Base-by-base conservation (phyloP, 2,888 invertebrate genomes). In the Tachina lurida region DNA sequence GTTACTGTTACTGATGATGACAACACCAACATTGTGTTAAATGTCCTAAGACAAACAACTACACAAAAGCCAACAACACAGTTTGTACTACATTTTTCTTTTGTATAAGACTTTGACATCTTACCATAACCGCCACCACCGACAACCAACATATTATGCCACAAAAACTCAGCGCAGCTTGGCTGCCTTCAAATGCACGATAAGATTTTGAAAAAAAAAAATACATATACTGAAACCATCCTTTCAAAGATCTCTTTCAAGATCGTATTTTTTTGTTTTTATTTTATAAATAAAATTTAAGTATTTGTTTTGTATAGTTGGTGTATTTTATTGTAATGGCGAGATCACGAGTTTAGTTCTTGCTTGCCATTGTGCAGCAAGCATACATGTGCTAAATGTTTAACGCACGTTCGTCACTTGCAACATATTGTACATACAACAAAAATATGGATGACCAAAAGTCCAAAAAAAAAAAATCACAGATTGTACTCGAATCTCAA, bases 401-500 rank as follows among this genome's bases (percentile, higher is more conserved):
- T 75, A 87, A 86, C 81, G 82, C 83, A 79, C 85, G 79, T 83
- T 83, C 84, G 83, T 84, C 84, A 87, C 84, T 83, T 82, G 77
- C 76, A 56, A 49, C 54, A 31, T 7, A 13, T 39, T 1, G 19
- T 10, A 71, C 47, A 60, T 78, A 88, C 87, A 83, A 87, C 87
- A 88, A 90, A 89, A 88, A 78, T 86, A 71, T 75, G 54, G 70
- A 71, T 86, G 81, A 65, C 82, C 81, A 78, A 85, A 31, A 82
- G 68, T 67, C 62, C 68, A 71, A 60, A 79, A 80, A 39, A 62
- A 68, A 81, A 47, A 60, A 9, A 52, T 58, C 60, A 43, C 43
- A 74, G 67, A 47, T 80, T 76, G 22, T 76, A 41, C 54, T 60
- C 65, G 75, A 76, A 84, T 52, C 63, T 80, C 41, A 77, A 62